Evolutionary conservation across 37 sponge, comb jelly and placozoan species (phyloP), one percentile per base, ranked within the genome.

Genomic region (Crambe crambe): DNA sequence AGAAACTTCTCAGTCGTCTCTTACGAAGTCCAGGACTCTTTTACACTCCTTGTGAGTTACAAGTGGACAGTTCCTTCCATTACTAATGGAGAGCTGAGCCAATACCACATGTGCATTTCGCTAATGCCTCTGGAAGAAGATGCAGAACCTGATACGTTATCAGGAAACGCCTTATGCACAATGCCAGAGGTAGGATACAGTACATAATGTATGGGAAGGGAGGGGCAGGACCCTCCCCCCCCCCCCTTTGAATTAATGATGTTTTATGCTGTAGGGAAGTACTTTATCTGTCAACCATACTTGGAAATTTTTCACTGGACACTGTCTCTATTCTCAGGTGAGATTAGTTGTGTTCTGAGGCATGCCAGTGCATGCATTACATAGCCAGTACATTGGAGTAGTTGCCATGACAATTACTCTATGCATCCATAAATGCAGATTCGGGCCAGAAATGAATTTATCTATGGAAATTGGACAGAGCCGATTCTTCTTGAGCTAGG

Each of bases 391-490:
- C n/a, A n/a, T n/a, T n/a, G n/a, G n/a, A n/a, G n/a, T n/a, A n/a
- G n/a, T n/a, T n/a, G n/a, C n/a, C n/a, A n/a, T n/a, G n/a, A n/a
- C n/a, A n/a, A n/a, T 47, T 8, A 10, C 30, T 12, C 5, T 68
- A 72, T 69, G 10, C 32, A 37, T 31, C 3, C 70, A 34, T 44
- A 57, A 15, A 56, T 32, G 15, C 35, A 82, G 83, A 73, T 82
- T n/a, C 56, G 64, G 42, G 74, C 83, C 1, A 23, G 58, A 32
- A 82, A 71, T 60, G 51, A 59, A 6, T 73, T 42, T 61, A 42
- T 54, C 42, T 4, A 8, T 42, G 74, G 83, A 3, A 61, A 73
- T 26, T 82, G 83, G 83, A 82, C 43, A 36, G 67, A 65, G 21
- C 41, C 76, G 1, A 10, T 37, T 35, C 38, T 68, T 5, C 37